phyloP scores from a whole-genome alignment of 1,140 invertebrate species.

The Anagrus nilaparvatae region DNA sequence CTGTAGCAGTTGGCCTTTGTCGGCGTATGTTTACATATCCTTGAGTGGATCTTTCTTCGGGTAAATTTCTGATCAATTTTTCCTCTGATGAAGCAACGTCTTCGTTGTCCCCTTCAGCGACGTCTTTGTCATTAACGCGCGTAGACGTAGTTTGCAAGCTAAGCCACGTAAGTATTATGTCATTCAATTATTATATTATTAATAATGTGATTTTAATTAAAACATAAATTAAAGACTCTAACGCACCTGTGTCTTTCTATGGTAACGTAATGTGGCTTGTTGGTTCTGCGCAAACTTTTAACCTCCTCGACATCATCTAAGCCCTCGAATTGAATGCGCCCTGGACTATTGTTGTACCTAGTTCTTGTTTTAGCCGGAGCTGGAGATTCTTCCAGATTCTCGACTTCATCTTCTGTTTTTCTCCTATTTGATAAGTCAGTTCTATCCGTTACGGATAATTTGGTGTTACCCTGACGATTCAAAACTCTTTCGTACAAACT shows the following conservation, averaged over 20 bases:
- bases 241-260: conserved; percentile 43
- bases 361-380: conserved; percentile 13
- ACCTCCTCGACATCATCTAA: conserved; percentile 46
- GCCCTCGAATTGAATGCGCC: conserved; percentile 62
- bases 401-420: conserved; percentile 13
- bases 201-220: too few species aligned
- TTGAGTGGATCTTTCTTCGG: conserved; percentile 30
- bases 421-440: conserved; percentile 14
- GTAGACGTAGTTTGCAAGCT: conserved; percentile 8
- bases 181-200: too few species aligned
- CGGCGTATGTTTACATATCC: conserved; percentile 58
- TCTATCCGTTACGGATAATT: conserved; percentile 13
- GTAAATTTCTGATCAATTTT: conserved; percentile 24
- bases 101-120: conserved; percentile 32
- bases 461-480: conserved; percentile 34
- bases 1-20: conserved; percentile 43
- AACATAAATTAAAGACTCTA: too few species aligned
- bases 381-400: conserved; percentile 7
- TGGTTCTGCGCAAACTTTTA: conserved; percentile 43
- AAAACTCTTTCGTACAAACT: conserved; percentile 63
- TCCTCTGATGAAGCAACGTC: conserved; percentile 28
- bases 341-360: conserved; percentile 34
- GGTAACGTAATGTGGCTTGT: conserved; percentile 54
- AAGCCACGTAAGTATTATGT: too few species aligned
- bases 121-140: conserved; percentile 20